These are phyloP conservation scores for Leptothorax acervorum DNA, from an alignment of 2,888 invertebrate genomes.

Conservation along the genomic window DNA sequence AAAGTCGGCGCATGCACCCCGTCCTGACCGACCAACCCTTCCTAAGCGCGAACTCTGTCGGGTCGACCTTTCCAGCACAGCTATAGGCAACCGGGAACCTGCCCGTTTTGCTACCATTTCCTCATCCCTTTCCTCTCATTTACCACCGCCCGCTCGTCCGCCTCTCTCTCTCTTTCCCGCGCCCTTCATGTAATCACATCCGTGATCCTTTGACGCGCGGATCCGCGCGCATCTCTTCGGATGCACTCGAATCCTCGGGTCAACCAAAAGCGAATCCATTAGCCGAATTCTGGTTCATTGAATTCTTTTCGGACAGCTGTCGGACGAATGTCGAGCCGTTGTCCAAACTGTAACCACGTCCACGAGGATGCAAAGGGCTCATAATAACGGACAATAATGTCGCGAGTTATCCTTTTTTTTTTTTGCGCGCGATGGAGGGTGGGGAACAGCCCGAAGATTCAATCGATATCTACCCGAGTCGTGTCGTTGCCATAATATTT, in stretches of 20 bases:
- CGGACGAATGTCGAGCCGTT: background rate
- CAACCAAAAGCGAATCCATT: conserved; percentile 40
- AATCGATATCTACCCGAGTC: conserved; percentile 32
- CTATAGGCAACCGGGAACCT: conserved; percentile 21
- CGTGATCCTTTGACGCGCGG: conserved; percentile 35
- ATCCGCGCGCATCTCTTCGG: conserved; percentile 26
- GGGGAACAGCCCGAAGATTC: conserved; percentile 18
- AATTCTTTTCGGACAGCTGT: conserved; percentile 26
- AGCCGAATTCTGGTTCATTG: conserved; percentile 16
- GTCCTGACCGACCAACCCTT: conserved; percentile 42
- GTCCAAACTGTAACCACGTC: background rate
- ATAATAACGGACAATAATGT: conserved; percentile 29
- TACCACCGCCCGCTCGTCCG: background rate
- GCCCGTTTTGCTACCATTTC: background rate
- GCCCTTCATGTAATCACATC: conserved; percentile 38
- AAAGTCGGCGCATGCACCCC: conserved; percentile 70
- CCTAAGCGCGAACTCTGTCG: conserved; percentile 35
- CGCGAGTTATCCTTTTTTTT: background rate
- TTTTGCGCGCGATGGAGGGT: conserved; percentile 2
- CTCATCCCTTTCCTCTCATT: background rate
- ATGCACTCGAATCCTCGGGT: conserved; percentile 27
- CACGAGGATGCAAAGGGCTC: background rate
- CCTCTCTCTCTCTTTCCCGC: conserved; percentile 12
- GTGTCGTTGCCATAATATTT: conserved; percentile 16
- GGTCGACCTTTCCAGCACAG: conserved; percentile 56